Evolutionary conservation across 2,888 invertebrate species (phyloP), one percentile per base, ranked within the genome.

Genomic region (Dendrolimus houi): DNA sequence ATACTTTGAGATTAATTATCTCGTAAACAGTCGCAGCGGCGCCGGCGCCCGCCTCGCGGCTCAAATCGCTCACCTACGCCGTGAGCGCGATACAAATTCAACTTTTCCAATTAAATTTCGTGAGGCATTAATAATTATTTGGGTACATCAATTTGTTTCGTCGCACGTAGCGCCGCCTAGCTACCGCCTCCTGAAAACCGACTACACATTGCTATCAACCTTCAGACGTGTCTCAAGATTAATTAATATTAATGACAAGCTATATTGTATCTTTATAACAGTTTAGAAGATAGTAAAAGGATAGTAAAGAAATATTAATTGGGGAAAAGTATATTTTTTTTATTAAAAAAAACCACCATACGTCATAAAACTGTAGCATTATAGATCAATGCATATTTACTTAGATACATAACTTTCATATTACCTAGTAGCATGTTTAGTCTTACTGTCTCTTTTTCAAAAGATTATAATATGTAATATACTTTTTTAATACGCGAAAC

Each of bases 31-130:
- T 88, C 85, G 84, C 80, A 79, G 75, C 77, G 74, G 73, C 76
- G 75, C 74, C 70, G 67, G 73, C 74, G 79, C 78, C 80, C 76
- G 76, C 76, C 72, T 75, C 77, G 73, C 75, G 77, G 77, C 85
- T 84, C 82, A 81, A 83, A 86, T 85, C 87, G 87, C 87, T 86
- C 88, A 89, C 90, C 89, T 89, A 88, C 87, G 85, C 87, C 87
- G 88, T 86, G 84, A 86, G 83, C 87, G 83, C 84, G 89, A 87
- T 87, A 90, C 89, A 87, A 89, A 90, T 91, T 90, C 90, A 91
- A 91, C 91, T 91, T 91, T 91, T 91, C 91, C 91, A 91, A 91
- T 91, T 91, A 91, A 91, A 91, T 91, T 91, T 91, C 90, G 88
- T 91, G 90, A 91, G 88, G 91, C 91, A 91, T 91, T 90, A 91